Evolutionary conservation across 2,113 vertebrate species (phyloP).

Genomic region (Datnioides undecimradiatus): DNA sequence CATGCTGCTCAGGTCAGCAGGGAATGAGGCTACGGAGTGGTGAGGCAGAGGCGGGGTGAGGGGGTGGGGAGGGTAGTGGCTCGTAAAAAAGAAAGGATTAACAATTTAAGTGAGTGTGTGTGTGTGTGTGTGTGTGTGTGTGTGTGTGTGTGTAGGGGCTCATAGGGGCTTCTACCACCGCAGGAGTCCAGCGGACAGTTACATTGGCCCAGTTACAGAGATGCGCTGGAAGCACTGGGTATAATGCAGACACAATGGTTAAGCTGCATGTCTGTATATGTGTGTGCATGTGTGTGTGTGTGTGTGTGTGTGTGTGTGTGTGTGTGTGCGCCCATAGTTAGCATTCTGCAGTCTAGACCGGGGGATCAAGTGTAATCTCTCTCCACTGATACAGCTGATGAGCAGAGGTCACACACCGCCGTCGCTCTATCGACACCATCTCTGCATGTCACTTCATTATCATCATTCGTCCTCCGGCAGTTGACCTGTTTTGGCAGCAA

Average conservation of each 20-base stretch:
- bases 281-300: constrained; percentile 10
- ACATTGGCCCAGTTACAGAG: constrained; percentile 74
- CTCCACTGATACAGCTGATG: constrained; percentile 74
- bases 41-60: constrained; percentile 19
- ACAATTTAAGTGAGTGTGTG: constrained; percentile 73
- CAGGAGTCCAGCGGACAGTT: constrained; percentile 55
- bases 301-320: constrained; percentile 15
- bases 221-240: constrained; percentile 62
- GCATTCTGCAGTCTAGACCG: constrained; percentile 63
- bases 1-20: constrained; percentile 73
- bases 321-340: constrained; percentile 53
- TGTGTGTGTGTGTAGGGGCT: constrained; percentile 18
- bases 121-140: constrained; percentile 8
- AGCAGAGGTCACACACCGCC: constrained; percentile 54
- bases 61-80: constrained; percentile 11
- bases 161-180: constrained; percentile 51
- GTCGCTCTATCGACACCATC: constrained; percentile 34
- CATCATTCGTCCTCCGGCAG: neutral
- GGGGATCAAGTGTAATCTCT: constrained; percentile 75
- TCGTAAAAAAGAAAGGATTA: constrained; percentile 66
- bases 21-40: constrained; percentile 48
- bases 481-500: neutral
- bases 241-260: constrained; percentile 67
- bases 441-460: constrained; percentile 9
- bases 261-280: constrained; percentile 35